Conservation (phyloP, 2,888 invertebrate species). For the Heliconius erato region DNA sequence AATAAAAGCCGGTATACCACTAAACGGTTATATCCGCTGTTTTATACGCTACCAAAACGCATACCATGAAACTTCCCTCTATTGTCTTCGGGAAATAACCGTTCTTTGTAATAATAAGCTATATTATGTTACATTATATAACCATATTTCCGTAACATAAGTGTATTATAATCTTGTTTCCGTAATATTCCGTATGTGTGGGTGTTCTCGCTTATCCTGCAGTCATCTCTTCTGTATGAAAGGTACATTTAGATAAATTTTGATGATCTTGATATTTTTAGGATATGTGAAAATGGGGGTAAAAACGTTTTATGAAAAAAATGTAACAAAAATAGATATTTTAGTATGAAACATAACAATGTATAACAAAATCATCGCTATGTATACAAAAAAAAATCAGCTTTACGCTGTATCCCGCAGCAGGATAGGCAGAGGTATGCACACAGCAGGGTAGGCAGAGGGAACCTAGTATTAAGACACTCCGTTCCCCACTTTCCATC, state of each 20-base stretch:
- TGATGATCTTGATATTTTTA: background rate
- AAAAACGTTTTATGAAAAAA: background rate
- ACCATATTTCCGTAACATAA: slow-evolving; percentile 39
- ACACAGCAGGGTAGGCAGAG: no score
- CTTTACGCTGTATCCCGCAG: no score
- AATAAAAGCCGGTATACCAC: slow-evolving; percentile 6
- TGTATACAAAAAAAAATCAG: no score
- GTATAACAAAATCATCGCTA: no score
- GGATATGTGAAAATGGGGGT: background rate
- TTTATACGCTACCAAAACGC: slow-evolving; percentile 36
- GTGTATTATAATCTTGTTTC: slow-evolving; percentile 40
- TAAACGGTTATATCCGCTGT: slow-evolving; percentile 38
- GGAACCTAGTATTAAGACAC: no score
- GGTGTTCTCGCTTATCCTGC: slow-evolving; percentile 13
- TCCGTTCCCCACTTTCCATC: no score
- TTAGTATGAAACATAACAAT: no score
- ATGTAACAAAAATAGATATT: background rate
- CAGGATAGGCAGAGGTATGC: no score
- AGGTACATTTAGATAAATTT: background rate
- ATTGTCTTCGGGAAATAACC: slow-evolving; percentile 49
- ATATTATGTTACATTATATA: slow-evolving; percentile 41
- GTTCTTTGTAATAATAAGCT: slow-evolving; percentile 44
- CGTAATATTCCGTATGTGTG: slow-evolving; percentile 24
- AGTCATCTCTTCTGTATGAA: background rate
- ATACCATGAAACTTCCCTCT: slow-evolving; percentile 48